Percentiles rank a stretch among this genome's conserved stretches.
These are phyloP conservation scores for Drosophila quinaria DNA, from an alignment of 2,888 invertebrate species.

Conservation along the genomic window DNA sequence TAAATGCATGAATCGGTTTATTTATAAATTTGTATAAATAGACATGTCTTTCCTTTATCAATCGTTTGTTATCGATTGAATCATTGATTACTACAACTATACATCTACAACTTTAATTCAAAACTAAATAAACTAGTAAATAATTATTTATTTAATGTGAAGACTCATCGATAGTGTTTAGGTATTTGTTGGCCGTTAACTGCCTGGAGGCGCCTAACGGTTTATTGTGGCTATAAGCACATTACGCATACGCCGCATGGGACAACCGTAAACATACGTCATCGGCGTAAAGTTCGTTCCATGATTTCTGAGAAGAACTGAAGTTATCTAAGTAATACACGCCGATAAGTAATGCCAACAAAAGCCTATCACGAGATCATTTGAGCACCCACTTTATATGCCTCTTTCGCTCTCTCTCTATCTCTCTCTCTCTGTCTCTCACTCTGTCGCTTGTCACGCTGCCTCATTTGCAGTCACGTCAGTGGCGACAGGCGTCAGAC, in stretches of 20 bases:
- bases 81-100: neutral
- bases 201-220: conserved; percentile 6
- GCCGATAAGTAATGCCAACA: conserved; percentile 56
- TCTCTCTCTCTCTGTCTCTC: conserved; percentile 3
- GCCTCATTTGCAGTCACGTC: conserved; percentile 76
- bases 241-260: conserved; percentile 51
- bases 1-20: too few relatives aligned
- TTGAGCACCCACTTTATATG: conserved; percentile 30
- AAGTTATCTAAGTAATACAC: conserved; percentile 56
- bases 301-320: conserved; percentile 26
- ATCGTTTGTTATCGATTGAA: neutral
- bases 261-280: conserved; percentile 49
- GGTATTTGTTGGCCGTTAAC: conserved; percentile 2
- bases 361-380: conserved; percentile 34
- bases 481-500: conserved; percentile 62
- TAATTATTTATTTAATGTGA: neutral
- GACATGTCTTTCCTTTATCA: neutral
- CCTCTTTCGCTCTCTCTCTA: neutral
- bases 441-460: conserved; percentile 41
- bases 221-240: neutral
- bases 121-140: neutral
- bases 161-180: neutral
- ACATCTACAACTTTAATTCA: neutral
- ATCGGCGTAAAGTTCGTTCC: conserved; percentile 66
- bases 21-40: neutral